Base-by-base conservation (phyloP, 2,888 invertebrate species). In the Calliopum simillimum region DNA sequence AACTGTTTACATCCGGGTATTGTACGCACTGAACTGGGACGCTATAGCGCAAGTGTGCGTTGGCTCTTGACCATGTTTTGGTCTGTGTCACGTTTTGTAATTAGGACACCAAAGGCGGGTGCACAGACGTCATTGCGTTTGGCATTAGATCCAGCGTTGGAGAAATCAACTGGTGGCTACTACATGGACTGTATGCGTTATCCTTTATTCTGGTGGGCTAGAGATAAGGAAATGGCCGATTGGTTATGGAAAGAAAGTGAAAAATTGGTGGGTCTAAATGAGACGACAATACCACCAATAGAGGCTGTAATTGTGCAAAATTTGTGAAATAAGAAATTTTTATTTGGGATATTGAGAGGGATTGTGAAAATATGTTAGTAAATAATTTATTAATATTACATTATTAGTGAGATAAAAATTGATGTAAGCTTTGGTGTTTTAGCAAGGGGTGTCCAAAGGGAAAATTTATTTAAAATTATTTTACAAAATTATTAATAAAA, bases 1-100 rank as follows among this genome's bases (percentile, higher is more conserved):
- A 62, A 75, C 75, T 80, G 80, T 70, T 80, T 61, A n/a, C n/a
- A n/a, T n/a, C n/a, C n/a, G n/a, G n/a, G n/a, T n/a, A n/a, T n/a
- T n/a, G n/a, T n/a, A n/a, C 88, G 89, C 74, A 95, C 95, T 0
- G 94, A 94, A 77, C 82, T 95, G 8, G 90, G 90, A 1, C 90
- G 95, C 8, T 79, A 81, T 61, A 76, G 76, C 41, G 47, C 72
- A n/a, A 81, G 13, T 77, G 77, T 12, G 78, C 80, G 71, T 75
- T 76, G 77, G 72, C 70, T 73, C 16, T 79, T 76, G 69, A 77
- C 72, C 2, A 43, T 74, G 2, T 41, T 81, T 0, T 75, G 77
- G 49, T 74, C 76, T 16, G 11, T 80, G 0, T 77, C 76, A 14
- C 68, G 78, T 4, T 76, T 78, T 55, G 69, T 83, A 8, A 80